phyloP scores from a whole-genome alignment of 2,797 vertebrate species.

The Centropyge bicolor region DNA sequence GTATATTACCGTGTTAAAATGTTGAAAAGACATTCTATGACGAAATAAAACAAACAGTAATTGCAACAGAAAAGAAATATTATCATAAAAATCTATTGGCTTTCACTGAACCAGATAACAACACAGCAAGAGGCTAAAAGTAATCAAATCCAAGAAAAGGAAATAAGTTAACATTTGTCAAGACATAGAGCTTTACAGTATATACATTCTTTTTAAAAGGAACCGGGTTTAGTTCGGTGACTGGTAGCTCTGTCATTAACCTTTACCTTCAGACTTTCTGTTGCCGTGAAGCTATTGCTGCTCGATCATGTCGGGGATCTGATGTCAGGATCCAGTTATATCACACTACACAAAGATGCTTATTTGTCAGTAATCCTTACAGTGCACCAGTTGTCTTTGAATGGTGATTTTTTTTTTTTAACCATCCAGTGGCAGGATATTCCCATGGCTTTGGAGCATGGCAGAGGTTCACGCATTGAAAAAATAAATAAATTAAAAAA shows the following conservation, averaged over 20 bases:
- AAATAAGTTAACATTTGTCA: constrained; percentile 84
- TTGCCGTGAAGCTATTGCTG: constrained; percentile 55
- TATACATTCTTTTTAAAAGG: constrained; percentile 83
- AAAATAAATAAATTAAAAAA: constrained; percentile 72
- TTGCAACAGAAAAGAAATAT: constrained; percentile 57
- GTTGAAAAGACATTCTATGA: constrained; percentile 50
- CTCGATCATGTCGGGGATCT: constrained; percentile 54
- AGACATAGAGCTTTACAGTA: constrained; percentile 84
- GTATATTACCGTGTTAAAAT: constrained; percentile 33
- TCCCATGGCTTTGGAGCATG: constrained; percentile 72
- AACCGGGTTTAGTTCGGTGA: constrained; percentile 65
- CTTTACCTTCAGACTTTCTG: constrained; percentile 44
- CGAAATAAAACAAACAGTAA: constrained; percentile 55
- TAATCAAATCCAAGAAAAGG: constrained; percentile 70
- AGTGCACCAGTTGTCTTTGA: constrained; percentile 34
- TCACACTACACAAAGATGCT: constrained; percentile 20
- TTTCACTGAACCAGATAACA: constrained; percentile 78
- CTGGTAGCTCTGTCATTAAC: constrained; percentile 47
- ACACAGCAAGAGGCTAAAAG: constrained; percentile 79
- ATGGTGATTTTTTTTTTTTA: constrained; percentile 44
- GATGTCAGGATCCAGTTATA: constrained; percentile 58
- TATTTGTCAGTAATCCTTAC: constrained; percentile 46
- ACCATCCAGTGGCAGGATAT: constrained; percentile 44
- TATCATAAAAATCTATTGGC: constrained; percentile 80
- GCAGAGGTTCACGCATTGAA: constrained; percentile 70